phyloP scores from a whole-genome alignment of 2,888 invertebrate species.

The Synanthedon tipuliformis region DNA sequence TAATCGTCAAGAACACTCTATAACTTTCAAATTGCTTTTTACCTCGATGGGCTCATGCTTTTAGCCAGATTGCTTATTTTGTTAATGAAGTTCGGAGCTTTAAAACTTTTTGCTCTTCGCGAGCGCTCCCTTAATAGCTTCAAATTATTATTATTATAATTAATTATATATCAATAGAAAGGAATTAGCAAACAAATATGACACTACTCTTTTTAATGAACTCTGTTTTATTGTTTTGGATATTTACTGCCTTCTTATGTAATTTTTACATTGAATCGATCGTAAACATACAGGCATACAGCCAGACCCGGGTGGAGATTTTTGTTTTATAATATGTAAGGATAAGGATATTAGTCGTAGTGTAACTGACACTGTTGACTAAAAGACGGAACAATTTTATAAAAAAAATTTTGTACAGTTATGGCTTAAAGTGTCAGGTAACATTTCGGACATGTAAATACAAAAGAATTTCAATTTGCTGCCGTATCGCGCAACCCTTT shows the following conservation, averaged over 20 bases:
- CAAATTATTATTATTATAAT: conserved; percentile 22
- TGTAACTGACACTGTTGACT: too few species aligned
- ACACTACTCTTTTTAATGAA: not conserved
- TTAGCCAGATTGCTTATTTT: conserved; percentile 61
- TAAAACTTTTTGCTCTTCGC: conserved; percentile 41
- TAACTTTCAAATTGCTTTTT: conserved; percentile 59
- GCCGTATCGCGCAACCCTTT: conserved; percentile 58
- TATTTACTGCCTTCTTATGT: too few species aligned
- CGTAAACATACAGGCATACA: too few species aligned
- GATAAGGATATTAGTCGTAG: too few species aligned
- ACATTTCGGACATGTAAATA: conserved; percentile 57
- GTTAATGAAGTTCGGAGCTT: conserved; percentile 49
- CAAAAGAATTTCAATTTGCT: conserved; percentile 69
- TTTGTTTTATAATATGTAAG: too few species aligned
- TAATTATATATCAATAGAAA: not conserved
- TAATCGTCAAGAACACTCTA: conserved; percentile 49
- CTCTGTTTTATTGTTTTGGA: not conserved
- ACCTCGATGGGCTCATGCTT: conserved; percentile 52
- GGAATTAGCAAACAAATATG: too few species aligned
- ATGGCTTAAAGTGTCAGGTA: conserved; percentile 39
- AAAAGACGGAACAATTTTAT: too few species aligned
- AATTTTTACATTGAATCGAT: too few species aligned
- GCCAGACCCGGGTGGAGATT: too few species aligned
- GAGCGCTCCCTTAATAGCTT: conserved; percentile 29
- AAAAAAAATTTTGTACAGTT: not conserved